A percentile compares a stretch with the other conserved stretches of the same genome.
phyloP scores from a whole-genome alignment of 2,113 vertebrate genomes.

The Agelaius phoeniceus region DNA sequence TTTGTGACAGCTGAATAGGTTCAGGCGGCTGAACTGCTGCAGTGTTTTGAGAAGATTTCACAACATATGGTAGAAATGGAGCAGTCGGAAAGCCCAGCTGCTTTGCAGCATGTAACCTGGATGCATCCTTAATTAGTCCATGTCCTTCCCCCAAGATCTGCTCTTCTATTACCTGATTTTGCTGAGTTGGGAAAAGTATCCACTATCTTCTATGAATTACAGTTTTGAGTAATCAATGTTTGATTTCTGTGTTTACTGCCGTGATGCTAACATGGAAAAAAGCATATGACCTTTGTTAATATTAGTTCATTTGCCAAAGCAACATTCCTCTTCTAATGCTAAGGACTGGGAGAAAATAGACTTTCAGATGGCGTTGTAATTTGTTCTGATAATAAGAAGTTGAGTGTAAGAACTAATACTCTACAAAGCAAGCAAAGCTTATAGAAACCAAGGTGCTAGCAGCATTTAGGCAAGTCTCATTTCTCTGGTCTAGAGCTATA shows the following conservation, averaged over 20 bases:
- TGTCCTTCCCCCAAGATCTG: constrained; percentile 24
- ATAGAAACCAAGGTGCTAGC: background rate
- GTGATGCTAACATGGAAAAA: background rate
- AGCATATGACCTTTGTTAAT: background rate
- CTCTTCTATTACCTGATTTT: background rate
- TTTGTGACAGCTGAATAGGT: background rate
- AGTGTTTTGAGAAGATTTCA: constrained; percentile 32
- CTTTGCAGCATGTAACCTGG: constrained; percentile 16
- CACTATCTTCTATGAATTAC: background rate
- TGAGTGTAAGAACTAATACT: background rate
- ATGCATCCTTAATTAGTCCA: constrained; percentile 7
- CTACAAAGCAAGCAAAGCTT: background rate
- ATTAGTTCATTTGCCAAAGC: background rate
- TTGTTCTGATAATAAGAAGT: background rate
- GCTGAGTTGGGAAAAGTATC: background rate
- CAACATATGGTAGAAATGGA: constrained; percentile 47
- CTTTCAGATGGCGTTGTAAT: background rate
- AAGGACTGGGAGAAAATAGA: background rate
- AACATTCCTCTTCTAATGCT: background rate
- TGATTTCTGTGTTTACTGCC: background rate
- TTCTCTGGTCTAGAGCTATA: background rate
- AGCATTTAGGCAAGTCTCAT: background rate
- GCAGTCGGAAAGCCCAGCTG: constrained; percentile 24
- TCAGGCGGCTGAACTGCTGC: background rate
- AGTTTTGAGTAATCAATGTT: background rate